Conservation (phyloP, 2,888 invertebrate species). For the Netelia melanura region DNA sequence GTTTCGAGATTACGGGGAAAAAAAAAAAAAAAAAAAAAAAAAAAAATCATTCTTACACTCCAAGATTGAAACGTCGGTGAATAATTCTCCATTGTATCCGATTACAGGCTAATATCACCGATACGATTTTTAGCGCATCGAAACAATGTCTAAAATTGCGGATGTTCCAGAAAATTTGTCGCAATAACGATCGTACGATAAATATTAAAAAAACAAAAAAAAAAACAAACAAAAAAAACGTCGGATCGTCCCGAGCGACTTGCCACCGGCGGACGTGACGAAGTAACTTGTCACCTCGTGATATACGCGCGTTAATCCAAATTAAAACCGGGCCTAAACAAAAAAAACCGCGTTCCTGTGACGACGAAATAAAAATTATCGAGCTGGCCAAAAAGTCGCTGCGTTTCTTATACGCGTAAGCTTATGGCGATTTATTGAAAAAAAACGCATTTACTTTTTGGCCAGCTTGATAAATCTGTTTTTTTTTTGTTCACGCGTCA, state of each 20-base stretch:
- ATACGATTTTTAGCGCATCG: not conserved
- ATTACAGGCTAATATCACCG: not conserved
- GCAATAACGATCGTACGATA: slow-evolving; percentile 15
- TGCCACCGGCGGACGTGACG: slow-evolving; percentile 35
- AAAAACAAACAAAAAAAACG: slow-evolving; percentile 2
- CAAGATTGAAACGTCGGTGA: not conserved
- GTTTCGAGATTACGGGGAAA: not conserved
- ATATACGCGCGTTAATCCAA: not conserved
- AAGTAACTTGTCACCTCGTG: slow-evolving; percentile 30
- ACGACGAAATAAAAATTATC: slow-evolving; percentile 37
- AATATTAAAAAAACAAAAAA: not conserved
- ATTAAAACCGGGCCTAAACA: slow-evolving; percentile 5
- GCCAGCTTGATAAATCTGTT: not conserved
- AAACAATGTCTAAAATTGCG: slow-evolving; percentile 39
- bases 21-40: slow-evolving; percentile 17
- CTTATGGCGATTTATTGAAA: too few relatives aligned
- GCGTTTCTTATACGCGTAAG: too few relatives aligned
- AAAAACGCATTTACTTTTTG: too few relatives aligned
- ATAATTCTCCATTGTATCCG: slow-evolving; percentile 22
- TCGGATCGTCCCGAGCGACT: slow-evolving; percentile 23
- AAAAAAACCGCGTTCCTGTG: not conserved
- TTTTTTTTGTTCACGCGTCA: slow-evolving; percentile 32
- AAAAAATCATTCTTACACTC: not conserved
- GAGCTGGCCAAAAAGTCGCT: not conserved
- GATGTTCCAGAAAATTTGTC: slow-evolving; percentile 32